Evolutionary conservation across 2,113 vertebrate species (phyloP).

Genomic region (Tonatia bakeri): DNA sequence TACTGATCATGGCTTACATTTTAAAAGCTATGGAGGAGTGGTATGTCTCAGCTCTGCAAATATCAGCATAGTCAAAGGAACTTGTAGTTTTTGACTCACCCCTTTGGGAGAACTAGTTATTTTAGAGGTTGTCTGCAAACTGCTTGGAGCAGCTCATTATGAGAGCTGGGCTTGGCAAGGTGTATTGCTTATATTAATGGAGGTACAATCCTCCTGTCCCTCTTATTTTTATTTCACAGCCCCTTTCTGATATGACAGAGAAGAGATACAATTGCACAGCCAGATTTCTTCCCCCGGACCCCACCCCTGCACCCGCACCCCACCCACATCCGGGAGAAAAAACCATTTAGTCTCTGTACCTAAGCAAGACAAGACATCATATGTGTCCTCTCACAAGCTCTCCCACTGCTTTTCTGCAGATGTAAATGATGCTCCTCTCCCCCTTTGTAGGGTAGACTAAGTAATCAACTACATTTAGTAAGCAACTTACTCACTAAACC

Average conservation of each 20-base stretch:
- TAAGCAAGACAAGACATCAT: neutral
- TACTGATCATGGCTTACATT: neutral
- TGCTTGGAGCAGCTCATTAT: neutral
- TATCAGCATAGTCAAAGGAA: neutral
- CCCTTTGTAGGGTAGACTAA: neutral
- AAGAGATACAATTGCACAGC: neutral
- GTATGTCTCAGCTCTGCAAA: neutral
- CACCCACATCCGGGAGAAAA: neutral
- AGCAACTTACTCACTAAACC: neutral
- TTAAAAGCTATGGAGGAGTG: neutral
- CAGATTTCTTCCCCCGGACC: neutral
- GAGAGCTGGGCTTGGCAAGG: neutral
- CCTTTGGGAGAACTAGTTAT: neutral
- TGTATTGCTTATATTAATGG: neutral
- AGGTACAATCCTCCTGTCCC: neutral
- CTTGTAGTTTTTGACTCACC: neutral
- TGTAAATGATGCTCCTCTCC: neutral
- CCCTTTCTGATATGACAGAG: neutral
- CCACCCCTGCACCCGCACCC: neutral
- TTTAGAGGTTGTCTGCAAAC: neutral
- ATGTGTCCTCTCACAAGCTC: neutral
- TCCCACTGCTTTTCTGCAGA: neutral
- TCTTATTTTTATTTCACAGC: neutral
- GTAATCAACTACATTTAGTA: neutral
- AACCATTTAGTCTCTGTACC: neutral